A percentile compares a stretch with the other conserved stretches of the same genome.
Conservation (phyloP, 1,140 invertebrate genomes). For the Cheumatopsyche charites region DNA sequence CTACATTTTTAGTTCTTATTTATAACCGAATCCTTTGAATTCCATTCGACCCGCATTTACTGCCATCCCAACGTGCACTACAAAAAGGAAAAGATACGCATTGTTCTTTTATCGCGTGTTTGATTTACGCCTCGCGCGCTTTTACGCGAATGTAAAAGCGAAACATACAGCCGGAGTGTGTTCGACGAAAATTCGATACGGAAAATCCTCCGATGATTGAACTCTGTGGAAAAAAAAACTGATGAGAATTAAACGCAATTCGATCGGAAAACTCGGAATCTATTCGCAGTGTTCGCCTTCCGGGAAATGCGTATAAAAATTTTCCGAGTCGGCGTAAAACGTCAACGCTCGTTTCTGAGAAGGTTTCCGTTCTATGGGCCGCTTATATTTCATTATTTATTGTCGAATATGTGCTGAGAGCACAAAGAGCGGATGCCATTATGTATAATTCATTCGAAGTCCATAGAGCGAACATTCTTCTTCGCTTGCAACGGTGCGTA, state of each 20-base stretch:
- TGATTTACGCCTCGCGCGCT: neutral
- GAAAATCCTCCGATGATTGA: too few relatives aligned
- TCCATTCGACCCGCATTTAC: constrained; percentile 10
- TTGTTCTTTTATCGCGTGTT: constrained; percentile 18
- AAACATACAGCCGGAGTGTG: neutral
- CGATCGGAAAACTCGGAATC: too few relatives aligned
- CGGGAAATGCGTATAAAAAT: neutral
- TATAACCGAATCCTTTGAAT: constrained; percentile 24
- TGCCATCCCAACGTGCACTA: neutral
- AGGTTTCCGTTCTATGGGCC: neutral
- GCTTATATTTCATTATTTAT: constrained; percentile 12
- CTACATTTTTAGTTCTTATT: constrained; percentile 19
- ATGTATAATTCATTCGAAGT: constrained; percentile 16
- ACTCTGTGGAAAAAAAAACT: too few relatives aligned
- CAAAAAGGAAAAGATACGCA: constrained; percentile 2
- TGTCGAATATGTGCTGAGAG: neutral
- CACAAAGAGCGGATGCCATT: neutral
- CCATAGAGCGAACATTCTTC: neutral
- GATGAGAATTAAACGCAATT: too few relatives aligned
- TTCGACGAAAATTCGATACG: too few relatives aligned
- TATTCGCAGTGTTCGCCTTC: neutral
- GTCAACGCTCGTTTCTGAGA: neutral
- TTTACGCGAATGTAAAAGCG: constrained; percentile 16
- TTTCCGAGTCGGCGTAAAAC: neutral
- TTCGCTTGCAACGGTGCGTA: neutral